A percentile compares a stretch with the other conserved stretches of the same genome.
These are phyloP conservation scores for Hermaeophaga mercurialis DNA, from an alignment of 2,888 invertebrate species.

Conservation along the genomic window DNA sequence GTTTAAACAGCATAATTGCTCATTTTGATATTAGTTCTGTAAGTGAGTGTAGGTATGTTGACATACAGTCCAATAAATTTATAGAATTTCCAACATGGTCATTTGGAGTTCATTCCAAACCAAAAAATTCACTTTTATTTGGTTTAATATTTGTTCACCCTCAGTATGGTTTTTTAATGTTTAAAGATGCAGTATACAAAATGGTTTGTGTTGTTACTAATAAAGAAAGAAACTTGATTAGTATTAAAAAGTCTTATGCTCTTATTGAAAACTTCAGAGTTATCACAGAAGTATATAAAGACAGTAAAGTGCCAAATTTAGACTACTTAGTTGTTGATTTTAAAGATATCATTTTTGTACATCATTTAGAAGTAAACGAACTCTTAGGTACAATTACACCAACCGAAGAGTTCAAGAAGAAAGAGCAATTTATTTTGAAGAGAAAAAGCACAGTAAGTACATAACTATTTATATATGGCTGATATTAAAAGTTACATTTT, in stretches of 20 bases:
- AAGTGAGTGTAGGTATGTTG: conserved; percentile 23
- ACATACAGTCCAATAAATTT: conserved; percentile 1
- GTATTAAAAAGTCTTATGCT: conserved; percentile 25
- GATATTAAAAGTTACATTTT: not conserved
- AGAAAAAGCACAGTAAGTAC: conserved; percentile 17
- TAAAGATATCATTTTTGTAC: conserved; percentile 23
- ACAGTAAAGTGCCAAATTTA: conserved; percentile 20
- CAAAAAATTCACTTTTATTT: conserved; percentile 14
- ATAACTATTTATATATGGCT: not conserved
- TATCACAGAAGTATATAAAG: conserved; percentile 31
- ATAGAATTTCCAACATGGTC: conserved; percentile 27
- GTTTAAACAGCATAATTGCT: conserved; percentile 3
- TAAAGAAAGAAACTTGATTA: not conserved
- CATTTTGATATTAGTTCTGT: conserved; percentile 24
- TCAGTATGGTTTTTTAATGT: conserved; percentile 25
- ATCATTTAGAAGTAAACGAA: not conserved
- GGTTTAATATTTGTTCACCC: conserved; percentile 27
- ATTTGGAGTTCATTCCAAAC: conserved; percentile 32
- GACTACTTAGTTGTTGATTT: conserved; percentile 32
- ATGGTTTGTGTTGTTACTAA: conserved; percentile 12
- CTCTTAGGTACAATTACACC: not conserved
- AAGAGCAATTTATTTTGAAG: conserved; percentile 1
- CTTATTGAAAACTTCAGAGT: conserved; percentile 27
- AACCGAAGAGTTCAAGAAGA: not conserved
- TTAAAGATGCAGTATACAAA: conserved; percentile 25